phyloP scores from a whole-genome alignment of 2,113 vertebrate genomes.

The Sakesphorus luctuosus region DNA sequence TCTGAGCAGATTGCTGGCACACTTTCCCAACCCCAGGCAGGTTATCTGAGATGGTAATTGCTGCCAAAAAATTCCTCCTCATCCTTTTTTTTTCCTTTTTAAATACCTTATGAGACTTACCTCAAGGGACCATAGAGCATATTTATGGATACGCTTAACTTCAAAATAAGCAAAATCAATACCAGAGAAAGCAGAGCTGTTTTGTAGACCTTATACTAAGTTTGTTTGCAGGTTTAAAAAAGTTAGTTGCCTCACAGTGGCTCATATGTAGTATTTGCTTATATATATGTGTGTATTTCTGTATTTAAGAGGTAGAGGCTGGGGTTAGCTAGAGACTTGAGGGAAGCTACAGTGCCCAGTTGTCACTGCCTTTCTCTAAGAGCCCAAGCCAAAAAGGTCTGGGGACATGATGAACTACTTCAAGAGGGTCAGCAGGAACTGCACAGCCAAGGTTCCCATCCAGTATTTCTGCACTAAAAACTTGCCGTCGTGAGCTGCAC shows the following conservation, averaged over 20 bases:
- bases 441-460: neutral
- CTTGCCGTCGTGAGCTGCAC: neutral
- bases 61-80: constrained; percentile 67
- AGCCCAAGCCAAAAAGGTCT: neutral
- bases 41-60: constrained; percentile 67
- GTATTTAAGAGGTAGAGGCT: constrained; percentile 13
- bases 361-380: neutral
- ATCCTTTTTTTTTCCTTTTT: constrained; percentile 39
- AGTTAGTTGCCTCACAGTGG: constrained; percentile 12
- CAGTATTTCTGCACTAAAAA: neutral
- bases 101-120: constrained; percentile 64
- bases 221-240: constrained; percentile 57
- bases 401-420: neutral
- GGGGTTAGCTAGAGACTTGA: constrained; percentile 3
- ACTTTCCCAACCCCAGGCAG: constrained; percentile 66
- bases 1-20: constrained; percentile 69
- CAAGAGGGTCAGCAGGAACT: neutral
- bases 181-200: constrained; percentile 14
- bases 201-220: constrained; percentile 32
- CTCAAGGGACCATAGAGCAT: constrained; percentile 34
- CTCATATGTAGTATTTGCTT: constrained; percentile 6
- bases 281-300: constrained; percentile 32
- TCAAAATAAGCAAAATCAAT: constrained; percentile 66
- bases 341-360: constrained; percentile 33
- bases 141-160: constrained; percentile 57